Base-by-base conservation (phyloP, 2,888 invertebrate genomes). In the Clepsis dumicolana region DNA sequence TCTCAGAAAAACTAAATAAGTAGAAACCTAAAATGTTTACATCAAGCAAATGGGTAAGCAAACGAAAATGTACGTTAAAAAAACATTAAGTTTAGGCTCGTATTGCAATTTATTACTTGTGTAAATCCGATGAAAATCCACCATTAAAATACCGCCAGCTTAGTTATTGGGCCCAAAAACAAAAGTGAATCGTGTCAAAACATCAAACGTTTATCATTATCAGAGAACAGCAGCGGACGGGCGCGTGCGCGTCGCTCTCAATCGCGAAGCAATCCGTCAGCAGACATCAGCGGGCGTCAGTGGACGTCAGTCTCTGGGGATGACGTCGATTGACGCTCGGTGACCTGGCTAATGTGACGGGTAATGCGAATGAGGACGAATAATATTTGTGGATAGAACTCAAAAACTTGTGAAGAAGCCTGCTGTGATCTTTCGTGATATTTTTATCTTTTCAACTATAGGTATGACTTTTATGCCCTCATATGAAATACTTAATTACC, bases 201-300 rank as follows among this genome's bases (percentile, higher is more conserved):
- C 65, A 72, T 70, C 68, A 67, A 71, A 68, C 61, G 65, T 71
- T 71, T 68, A 68, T 68, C 68, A 53, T 71, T 68, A 68, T 68
- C 68, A 53, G 29, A 32, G 24, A 64, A 71, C 62, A 12, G 54
- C 35, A 48, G 27, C 60, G 35, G 69, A 41, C 63, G 75, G 71
- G 71, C 70, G 69, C 73, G 74, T 73, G 71, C 75, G 77, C 80
- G 88, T 87, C 89, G 78, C 48, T 77, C 76, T 73, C 89, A 87
- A 90, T 91, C 83, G 83, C 59, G 82, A 77, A 72, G 78, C 90
- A 91, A 91, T 90, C 85, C 82, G 89, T 90, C 90, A 90, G 74
- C 76, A 38, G n/a, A 38, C 38, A n/a, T 38, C 38, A 38, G 38
- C n/a, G 72, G 38, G 64, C 64, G 71, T 71, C 71, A 41, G 61